Conservation (phyloP, 2,888 invertebrate species). For the Ichneumoninae sp. region DNA sequence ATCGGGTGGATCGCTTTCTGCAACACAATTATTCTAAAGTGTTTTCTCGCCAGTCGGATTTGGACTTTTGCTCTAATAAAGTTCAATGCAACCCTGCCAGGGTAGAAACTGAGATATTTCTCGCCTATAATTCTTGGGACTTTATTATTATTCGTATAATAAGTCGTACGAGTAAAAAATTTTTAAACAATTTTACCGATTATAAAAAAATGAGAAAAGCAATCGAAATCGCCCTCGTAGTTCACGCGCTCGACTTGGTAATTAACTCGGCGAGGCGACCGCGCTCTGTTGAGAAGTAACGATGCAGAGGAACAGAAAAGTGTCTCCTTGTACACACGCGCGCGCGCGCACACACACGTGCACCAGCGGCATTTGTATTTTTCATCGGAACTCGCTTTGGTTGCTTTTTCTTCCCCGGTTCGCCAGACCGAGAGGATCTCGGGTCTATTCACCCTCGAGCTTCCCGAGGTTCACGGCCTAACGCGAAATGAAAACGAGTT, state of each 20-base stretch:
- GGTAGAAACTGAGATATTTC: no score
- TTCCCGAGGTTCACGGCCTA: constrained; percentile 29
- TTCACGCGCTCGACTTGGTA: constrained; percentile 42
- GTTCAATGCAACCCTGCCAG: no score
- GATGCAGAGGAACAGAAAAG: constrained; percentile 15
- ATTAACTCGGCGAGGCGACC: constrained; percentile 42
- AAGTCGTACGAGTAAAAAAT: no score
- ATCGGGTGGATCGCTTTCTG: no score
- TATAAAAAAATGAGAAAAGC: no score
- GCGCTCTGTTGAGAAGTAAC: constrained; percentile 16
- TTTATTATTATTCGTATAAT: no score
- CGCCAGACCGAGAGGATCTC: constrained; percentile 1
- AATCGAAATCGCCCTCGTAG: background rate
- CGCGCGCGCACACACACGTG: background rate
- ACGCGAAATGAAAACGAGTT: constrained; percentile 6
- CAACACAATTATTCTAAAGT: no score
- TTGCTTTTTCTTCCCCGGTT: constrained; percentile 23
- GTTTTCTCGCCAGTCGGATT: no score
- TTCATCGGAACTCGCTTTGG: background rate
- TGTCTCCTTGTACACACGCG: background rate
- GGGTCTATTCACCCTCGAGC: constrained; percentile 40
- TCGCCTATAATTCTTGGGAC: no score
- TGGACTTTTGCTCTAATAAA: no score
- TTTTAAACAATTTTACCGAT: no score
- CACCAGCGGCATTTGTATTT: constrained; percentile 40